Percentiles rank a stretch among this genome's conserved stretches.
phyloP scores from a whole-genome alignment of 2,113 vertebrate species.

The Mormyrus lacerda region DNA sequence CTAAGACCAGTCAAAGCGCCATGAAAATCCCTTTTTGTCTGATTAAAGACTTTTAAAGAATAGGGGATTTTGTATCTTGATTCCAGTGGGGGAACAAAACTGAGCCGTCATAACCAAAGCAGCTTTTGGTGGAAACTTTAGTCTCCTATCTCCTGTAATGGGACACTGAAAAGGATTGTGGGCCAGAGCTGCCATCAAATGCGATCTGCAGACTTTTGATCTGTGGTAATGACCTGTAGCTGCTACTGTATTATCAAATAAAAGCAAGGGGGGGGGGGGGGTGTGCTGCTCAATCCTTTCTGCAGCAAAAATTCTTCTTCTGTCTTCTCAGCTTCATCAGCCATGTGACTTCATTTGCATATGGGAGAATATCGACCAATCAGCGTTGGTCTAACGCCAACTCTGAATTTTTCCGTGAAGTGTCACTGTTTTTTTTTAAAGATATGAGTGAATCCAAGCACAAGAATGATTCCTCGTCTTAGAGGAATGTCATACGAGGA shows the following conservation, averaged over 20 bases:
- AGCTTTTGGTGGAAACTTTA: background rate
- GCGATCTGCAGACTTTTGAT: background rate
- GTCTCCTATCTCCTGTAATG: background rate
- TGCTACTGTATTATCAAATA: background rate
- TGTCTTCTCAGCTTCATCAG: background rate
- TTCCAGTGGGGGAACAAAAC: background rate
- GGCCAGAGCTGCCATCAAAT: background rate
- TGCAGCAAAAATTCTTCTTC: background rate
- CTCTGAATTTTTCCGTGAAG: background rate
- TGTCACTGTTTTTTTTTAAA: background rate
- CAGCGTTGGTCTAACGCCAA: background rate
- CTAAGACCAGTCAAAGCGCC: background rate
- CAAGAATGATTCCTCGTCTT: no score
- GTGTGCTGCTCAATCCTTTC: background rate
- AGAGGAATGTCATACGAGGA: no score
- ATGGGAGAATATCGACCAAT: background rate
- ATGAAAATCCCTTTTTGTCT: background rate
- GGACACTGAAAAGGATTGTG: background rate
- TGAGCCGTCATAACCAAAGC: background rate
- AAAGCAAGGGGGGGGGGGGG: background rate
- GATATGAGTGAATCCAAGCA: background rate
- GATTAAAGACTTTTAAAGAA: background rate
- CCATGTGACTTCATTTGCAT: background rate
- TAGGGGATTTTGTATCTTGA: background rate
- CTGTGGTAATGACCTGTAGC: background rate